Percentiles rank a stretch among this genome's conserved stretches.
phyloP scores from a whole-genome alignment of 1,140 invertebrate species.

The Macrotrachela quadricornifera region DNA sequence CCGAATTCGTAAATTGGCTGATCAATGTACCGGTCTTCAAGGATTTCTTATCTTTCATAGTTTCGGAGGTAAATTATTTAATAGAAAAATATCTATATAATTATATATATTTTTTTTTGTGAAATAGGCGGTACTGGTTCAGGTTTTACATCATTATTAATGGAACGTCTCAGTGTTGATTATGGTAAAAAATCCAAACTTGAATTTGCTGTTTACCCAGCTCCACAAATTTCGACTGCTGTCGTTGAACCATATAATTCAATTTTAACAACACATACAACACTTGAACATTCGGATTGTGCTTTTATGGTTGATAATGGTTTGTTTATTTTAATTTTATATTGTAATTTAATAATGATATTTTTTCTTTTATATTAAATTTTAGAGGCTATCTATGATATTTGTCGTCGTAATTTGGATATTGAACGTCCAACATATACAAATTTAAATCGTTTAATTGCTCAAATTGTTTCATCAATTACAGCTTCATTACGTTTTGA shows the following conservation, averaged over 20 bases:
- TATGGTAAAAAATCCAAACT: slow-evolving; percentile 17
- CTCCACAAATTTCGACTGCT: slow-evolving; percentile 27
- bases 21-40: slow-evolving; percentile 62
- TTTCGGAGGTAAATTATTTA: slow-evolving; percentile 10
- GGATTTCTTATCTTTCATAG: slow-evolving; percentile 48
- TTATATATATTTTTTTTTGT: no score
- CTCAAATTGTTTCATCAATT: slow-evolving; percentile 43
- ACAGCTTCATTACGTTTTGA: slow-evolving; percentile 49
- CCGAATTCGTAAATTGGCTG: slow-evolving; percentile 23
- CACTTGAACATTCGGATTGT: slow-evolving; percentile 27
- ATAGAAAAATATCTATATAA: slow-evolving; percentile 20
- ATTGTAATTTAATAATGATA: no score
- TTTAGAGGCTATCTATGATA: slow-evolving; percentile 55
- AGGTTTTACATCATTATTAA: slow-evolving; percentile 63
- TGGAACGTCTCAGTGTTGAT: slow-evolving; percentile 70
- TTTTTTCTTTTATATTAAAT: no score
- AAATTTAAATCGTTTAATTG: slow-evolving; percentile 54
- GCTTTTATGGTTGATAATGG: slow-evolving; percentile 51
- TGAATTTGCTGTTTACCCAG: slow-evolving; percentile 22
- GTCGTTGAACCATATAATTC: slow-evolving; percentile 34
- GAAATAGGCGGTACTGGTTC: slow-evolving; percentile 52
- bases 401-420: slow-evolving; percentile 45
- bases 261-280: slow-evolving; percentile 25
- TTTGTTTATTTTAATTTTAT: no score
- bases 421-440: slow-evolving; percentile 54